These are phyloP conservation scores for Pseudocheirus occidentalis DNA, from an alignment of 2,797 vertebrate genomes.

Conservation along the genomic window DNA sequence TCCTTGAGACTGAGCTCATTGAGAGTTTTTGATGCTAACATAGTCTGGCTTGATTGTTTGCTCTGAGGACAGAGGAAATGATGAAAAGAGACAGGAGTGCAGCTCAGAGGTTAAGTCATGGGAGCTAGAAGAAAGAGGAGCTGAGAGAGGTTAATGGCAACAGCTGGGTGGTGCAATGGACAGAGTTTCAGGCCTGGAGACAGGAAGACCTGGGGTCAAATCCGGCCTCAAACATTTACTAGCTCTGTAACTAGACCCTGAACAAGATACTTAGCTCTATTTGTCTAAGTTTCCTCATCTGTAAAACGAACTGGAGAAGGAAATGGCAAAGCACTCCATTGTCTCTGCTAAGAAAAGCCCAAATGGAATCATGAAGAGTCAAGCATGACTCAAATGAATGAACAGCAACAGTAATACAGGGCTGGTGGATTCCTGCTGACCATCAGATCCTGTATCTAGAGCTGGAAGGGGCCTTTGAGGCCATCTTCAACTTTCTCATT, in stretches of 20 bases:
- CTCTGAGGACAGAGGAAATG: not conserved
- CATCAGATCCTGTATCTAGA: not conserved
- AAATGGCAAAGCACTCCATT: not conserved
- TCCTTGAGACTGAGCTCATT: not conserved
- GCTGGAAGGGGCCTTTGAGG: not conserved
- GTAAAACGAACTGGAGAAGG: not conserved
- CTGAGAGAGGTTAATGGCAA: not conserved
- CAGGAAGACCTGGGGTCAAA: not conserved
- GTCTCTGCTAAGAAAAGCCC: not conserved
- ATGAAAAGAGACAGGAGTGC: not conserved
- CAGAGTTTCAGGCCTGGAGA: not conserved
- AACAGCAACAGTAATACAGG: not conserved
- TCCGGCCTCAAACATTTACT: not conserved
- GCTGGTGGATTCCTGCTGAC: not conserved
- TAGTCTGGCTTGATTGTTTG: not conserved
- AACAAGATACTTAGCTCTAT: not conserved
- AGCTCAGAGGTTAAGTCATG: not conserved
- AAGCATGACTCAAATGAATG: not conserved
- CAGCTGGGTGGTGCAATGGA: not conserved
- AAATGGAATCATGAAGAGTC: not conserved
- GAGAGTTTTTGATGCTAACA: not conserved
- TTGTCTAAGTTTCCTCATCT: not conserved
- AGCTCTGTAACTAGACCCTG: not conserved
- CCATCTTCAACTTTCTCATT: not conserved
- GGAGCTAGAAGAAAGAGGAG: not conserved